phyloP scores from a whole-genome alignment of 2,888 invertebrate species.

The Caenorhabditis sp. region DNA sequence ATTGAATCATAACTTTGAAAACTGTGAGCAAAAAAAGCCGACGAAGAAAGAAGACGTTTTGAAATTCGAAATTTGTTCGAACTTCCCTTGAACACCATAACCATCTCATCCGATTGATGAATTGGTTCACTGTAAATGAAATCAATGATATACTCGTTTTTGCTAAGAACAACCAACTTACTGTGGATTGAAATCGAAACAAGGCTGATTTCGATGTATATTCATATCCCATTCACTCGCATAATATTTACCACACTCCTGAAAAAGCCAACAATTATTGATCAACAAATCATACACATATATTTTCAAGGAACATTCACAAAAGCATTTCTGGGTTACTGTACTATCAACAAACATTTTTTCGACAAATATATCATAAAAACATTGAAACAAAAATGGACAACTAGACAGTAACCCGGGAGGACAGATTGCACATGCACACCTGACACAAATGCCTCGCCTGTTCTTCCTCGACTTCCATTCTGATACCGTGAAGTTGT shows the following conservation, averaged over 20 bases:
- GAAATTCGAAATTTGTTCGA: slow-evolving; percentile 15
- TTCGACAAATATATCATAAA: neutral
- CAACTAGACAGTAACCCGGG: slow-evolving; percentile 4
- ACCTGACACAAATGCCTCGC: slow-evolving; percentile 30
- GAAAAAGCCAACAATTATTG: neutral
- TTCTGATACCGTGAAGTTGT: neutral
- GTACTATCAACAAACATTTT: too few relatives aligned
- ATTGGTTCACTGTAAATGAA: neutral
- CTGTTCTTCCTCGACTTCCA: slow-evolving; percentile 17
- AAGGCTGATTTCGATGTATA: slow-evolving; percentile 26
- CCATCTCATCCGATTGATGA: neutral
- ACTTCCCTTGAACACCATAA: slow-evolving; percentile 1
- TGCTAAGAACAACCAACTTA: neutral
- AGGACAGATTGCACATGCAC: neutral
- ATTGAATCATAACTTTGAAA: slow-evolving; percentile 22
- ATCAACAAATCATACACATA: neutral
- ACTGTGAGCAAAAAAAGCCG: slow-evolving; percentile 18
- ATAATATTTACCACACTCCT: slow-evolving; percentile 37
- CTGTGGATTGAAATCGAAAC: slow-evolving; percentile 7
- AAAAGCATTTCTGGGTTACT: neutral
- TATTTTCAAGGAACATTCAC: neutral
- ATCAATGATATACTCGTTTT: neutral
- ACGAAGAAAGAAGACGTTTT: slow-evolving; percentile 19
- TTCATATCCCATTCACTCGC: slow-evolving; percentile 41
- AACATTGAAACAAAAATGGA: neutral